phyloP scores from a whole-genome alignment of 1,140 invertebrate genomes.

The Steinernema khuongi region DNA sequence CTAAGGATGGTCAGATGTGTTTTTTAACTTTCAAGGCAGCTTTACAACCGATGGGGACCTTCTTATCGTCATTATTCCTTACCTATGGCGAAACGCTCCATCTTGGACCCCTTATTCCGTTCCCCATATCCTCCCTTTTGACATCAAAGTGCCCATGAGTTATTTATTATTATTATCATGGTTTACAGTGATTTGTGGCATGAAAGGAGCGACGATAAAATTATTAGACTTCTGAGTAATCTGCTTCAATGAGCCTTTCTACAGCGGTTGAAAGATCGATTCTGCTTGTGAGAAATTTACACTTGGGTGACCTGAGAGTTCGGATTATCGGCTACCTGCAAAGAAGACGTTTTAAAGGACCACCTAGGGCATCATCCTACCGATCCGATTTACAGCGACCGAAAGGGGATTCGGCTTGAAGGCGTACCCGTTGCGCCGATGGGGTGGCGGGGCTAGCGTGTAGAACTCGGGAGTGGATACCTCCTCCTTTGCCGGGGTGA shows the following conservation, averaged over 20 bases:
- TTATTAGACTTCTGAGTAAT: constrained; percentile 15
- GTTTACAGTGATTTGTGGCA: neutral
- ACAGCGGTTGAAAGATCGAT: constrained; percentile 5
- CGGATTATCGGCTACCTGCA: neutral
- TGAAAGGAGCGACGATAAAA: neutral
- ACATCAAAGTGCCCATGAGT: neutral
- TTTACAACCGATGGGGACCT: too few relatives aligned
- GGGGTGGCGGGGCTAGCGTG: neutral
- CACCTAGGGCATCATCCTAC: neutral
- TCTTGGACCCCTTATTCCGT: too few relatives aligned
- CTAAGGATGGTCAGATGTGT: too few relatives aligned
- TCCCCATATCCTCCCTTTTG: too few relatives aligned
- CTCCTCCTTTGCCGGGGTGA: neutral
- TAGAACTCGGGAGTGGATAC: neutral
- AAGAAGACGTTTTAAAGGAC: neutral
- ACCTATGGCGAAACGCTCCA: too few relatives aligned
- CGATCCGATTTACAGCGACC: neutral
- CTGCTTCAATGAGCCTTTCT: neutral
- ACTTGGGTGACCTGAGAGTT: neutral
- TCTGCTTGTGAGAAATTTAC: neutral
- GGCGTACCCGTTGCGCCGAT: neutral
- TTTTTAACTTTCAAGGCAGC: too few relatives aligned
- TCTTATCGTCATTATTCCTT: too few relatives aligned
- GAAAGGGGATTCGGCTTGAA: constrained; percentile 3
- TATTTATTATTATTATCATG: neutral